A percentile compares a stretch with the other conserved stretches of the same genome.
phyloP scores from a whole-genome alignment of 2,113 vertebrate genomes.

The Pogona vitticeps region DNA sequence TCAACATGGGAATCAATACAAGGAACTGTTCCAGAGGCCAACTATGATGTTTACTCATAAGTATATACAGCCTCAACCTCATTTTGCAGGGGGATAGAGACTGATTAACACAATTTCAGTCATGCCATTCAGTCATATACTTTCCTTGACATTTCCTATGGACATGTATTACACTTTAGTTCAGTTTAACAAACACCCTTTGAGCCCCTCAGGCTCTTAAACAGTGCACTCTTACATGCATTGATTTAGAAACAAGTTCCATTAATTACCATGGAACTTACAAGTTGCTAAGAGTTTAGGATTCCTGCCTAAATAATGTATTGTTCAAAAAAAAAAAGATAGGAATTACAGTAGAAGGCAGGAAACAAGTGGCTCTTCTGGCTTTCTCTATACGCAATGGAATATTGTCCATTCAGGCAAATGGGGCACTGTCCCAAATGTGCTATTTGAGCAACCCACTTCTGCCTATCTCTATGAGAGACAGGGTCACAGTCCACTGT shows the following conservation, averaged over 20 bases:
- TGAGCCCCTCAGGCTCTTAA: neutral
- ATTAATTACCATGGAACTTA: neutral
- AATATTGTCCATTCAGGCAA: no score
- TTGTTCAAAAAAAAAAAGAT: neutral
- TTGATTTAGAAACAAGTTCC: neutral
- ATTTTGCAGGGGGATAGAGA: neutral
- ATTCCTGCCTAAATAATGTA: neutral
- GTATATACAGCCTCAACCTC: no score
- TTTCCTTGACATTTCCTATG: neutral
- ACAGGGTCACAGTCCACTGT: no score
- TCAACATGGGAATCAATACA: no score
- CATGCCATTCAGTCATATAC: neutral
- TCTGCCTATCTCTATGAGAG: no score
- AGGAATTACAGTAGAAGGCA: neutral
- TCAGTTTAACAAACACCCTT: neutral
- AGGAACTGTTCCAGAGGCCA: neutral
- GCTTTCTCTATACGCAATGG: no score
- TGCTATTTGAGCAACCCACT: no score
- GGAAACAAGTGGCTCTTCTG: no score
- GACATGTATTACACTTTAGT: neutral
- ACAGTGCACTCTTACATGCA: neutral
- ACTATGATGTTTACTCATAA: neutral
- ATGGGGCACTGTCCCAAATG: no score
- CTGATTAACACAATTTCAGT: neutral
- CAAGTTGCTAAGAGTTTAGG: neutral